Evolutionary conservation across 2,797 vertebrate genomes (phyloP).

Genomic region (Luscinia luscinia): DNA sequence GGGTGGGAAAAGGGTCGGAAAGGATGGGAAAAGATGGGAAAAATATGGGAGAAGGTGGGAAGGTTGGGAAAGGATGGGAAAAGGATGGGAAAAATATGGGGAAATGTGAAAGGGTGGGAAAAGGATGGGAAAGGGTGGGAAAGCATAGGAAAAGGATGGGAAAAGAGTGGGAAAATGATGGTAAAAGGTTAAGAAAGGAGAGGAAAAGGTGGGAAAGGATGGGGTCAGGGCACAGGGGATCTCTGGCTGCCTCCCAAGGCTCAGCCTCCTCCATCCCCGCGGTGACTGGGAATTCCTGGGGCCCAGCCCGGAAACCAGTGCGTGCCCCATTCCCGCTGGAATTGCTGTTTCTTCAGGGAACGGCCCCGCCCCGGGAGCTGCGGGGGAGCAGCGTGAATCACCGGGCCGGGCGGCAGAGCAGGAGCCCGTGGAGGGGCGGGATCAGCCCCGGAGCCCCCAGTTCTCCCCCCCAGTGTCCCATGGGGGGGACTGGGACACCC

Average conservation of each 20-base stretch:
- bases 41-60: too few relatives aligned
- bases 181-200: too few relatives aligned
- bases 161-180: too few relatives aligned
- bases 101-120: too few relatives aligned
- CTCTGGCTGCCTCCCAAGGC: not conserved
- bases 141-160: too few relatives aligned
- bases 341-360: conserved; percentile 5
- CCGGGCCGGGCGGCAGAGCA: not conserved
- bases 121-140: too few relatives aligned
- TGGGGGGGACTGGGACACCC: not conserved
- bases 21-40: too few relatives aligned
- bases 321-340: not conserved
- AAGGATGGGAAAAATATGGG: too few relatives aligned
- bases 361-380: not conserved
- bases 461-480: not conserved
- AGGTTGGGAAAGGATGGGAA: too few relatives aligned
- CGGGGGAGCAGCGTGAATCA: not conserved
- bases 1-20: too few relatives aligned
- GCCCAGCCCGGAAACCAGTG: not conserved
- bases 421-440: not conserved
- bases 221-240: not conserved
- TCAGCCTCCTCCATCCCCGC: not conserved
- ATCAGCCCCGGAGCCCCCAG: not conserved
- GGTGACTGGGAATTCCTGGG: not conserved
- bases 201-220: not conserved